Percentiles rank a stretch among this genome's conserved stretches.
These are phyloP conservation scores for Merluccius polli DNA, from an alignment of 2,797 vertebrate species.

Conservation along the genomic window DNA sequence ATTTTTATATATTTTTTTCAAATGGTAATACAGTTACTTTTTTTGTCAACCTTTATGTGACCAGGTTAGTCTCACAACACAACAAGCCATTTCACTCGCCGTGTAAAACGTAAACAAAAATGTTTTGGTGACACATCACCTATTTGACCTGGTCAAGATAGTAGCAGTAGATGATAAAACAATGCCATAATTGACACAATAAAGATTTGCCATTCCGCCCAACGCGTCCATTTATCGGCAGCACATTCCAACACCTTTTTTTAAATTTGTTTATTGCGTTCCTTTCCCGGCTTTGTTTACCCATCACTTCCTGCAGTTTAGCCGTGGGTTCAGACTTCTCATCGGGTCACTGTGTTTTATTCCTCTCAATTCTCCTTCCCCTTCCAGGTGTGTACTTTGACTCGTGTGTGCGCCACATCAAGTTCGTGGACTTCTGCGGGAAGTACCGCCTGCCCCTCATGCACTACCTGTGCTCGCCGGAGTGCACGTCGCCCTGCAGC, in stretches of 20 bases:
- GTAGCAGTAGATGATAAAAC: neutral
- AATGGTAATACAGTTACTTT: neutral
- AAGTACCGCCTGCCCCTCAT: conserved; percentile 97
- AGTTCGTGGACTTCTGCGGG: conserved; percentile 98
- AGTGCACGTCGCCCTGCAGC: conserved; percentile 92
- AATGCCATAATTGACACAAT: no score
- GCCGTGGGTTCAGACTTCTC: neutral
- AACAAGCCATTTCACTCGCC: no score
- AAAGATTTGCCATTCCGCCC: neutral
- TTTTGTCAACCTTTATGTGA: no score
- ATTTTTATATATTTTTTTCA: neutral
- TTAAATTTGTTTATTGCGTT: neutral
- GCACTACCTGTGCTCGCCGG: conserved; percentile 99
- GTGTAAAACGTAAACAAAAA: no score
- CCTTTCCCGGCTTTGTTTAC: neutral
- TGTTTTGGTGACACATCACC: no score
- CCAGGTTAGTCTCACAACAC: no score
- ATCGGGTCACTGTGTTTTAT: neutral
- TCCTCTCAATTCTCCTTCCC: neutral
- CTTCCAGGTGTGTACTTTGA: conserved; percentile 94
- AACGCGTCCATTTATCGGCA: neutral
- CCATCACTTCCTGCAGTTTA: neutral
- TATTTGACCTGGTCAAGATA: no score
- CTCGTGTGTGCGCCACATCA: conserved; percentile 97
- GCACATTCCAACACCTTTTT: neutral